A percentile compares a stretch with the other conserved stretches of the same genome.
Evolutionary conservation across 2,888 invertebrate species (phyloP).

Genomic region (Argyresthia goedartella): DNA sequence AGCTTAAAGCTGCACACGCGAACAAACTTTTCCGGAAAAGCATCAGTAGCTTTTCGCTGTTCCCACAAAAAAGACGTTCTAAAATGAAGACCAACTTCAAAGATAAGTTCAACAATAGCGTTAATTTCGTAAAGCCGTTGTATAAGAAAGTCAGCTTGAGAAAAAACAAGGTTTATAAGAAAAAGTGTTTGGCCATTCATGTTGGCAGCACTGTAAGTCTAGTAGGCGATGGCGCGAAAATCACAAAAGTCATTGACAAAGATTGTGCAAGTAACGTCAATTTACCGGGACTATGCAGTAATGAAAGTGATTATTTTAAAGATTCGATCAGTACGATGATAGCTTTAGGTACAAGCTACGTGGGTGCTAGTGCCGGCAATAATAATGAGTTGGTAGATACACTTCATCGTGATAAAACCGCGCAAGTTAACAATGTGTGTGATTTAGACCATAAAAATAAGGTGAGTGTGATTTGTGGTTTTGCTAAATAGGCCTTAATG

Average conservation of each 20-base stretch:
- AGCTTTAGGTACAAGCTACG: no score
- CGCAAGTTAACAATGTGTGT: no score
- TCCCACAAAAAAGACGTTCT: slow-evolving; percentile 8
- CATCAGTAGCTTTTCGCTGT: no score
- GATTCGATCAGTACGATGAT: no score
- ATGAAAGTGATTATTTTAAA: no score
- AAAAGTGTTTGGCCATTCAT: slow-evolving; percentile 14
- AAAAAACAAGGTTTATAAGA: slow-evolving; percentile 13
- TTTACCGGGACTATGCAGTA: neutral
- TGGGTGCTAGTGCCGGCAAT: no score
- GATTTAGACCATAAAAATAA: no score
- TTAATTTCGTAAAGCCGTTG: slow-evolving; percentile 44
- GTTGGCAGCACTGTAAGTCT: slow-evolving; percentile 37
- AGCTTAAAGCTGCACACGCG: slow-evolving; percentile 8
- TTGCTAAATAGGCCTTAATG: no score
- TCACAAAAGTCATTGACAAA: slow-evolving; percentile 19
- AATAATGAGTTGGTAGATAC: no score
- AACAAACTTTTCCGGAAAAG: neutral
- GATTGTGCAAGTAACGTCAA: neutral
- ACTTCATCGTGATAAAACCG: no score
- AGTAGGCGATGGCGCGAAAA: slow-evolving; percentile 35
- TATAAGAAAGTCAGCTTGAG: slow-evolving; percentile 34
- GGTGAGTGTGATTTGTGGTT: no score
- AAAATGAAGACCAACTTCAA: slow-evolving; percentile 24
- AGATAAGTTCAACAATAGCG: slow-evolving; percentile 38